These are phyloP conservation scores for Hycleus cichorii DNA, from an alignment of 1,140 invertebrate species.

Conservation along the genomic window DNA sequence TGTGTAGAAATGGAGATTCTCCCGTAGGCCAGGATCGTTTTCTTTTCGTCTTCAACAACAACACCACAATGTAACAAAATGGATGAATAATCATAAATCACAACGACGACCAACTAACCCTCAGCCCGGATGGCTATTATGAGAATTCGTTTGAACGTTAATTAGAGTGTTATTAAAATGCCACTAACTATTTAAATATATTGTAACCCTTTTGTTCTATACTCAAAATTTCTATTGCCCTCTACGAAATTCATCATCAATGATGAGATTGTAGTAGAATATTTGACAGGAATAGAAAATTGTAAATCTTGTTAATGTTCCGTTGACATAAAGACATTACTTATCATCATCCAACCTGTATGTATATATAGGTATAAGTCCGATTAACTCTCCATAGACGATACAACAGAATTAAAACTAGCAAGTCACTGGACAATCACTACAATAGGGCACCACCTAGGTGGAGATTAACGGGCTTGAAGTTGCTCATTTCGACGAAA, in stretches of 20 bases:
- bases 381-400: constrained; percentile 11
- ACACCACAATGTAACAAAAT: neutral
- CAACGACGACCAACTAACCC: neutral
- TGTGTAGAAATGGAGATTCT: no score
- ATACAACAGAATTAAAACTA: constrained; percentile 20
- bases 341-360: no score
- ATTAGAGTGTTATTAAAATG: no score
- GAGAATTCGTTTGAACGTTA: no score
- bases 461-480: constrained; percentile 27
- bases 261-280: no score
- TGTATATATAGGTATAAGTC: neutral
- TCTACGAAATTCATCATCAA: no score
- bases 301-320: neutral
- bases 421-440: constrained; percentile 26
- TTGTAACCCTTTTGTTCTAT: no score
- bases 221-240: no score
- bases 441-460: constrained; percentile 28
- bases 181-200: no score
- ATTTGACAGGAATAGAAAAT: no score
- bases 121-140: neutral
- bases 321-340: neutral
- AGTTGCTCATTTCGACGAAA: constrained; percentile 26
- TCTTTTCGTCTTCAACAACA: neutral
- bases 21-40: no score
- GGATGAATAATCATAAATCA: neutral